phyloP scores from a whole-genome alignment of 2,888 invertebrate genomes.

The Hypsopygia costalis region DNA sequence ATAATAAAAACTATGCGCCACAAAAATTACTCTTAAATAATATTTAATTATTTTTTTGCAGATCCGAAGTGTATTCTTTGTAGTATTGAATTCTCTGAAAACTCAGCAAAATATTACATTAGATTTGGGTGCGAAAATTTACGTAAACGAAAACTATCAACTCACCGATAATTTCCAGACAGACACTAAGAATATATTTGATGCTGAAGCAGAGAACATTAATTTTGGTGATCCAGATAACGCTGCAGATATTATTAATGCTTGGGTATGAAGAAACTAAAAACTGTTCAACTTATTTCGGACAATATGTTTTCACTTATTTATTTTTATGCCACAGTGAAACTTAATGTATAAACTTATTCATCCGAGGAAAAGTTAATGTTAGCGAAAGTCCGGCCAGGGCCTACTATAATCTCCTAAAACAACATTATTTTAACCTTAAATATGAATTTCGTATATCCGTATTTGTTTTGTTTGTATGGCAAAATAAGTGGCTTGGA shows the following conservation, averaged over 20 bases:
- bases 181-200: conserved; percentile 21
- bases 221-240: conserved; percentile 26
- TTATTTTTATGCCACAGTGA: no score
- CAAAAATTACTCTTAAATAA: no score
- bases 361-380: no score
- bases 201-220: conserved; percentile 25
- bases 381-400: no score
- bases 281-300: no score
- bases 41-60: conserved; percentile 17
- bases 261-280: conserved; percentile 30
- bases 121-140: conserved; percentile 25
- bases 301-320: no score
- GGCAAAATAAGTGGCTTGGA: no score
- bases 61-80: conserved; percentile 24
- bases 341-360: no score
- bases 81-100: conserved; percentile 15
- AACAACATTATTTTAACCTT: background rate
- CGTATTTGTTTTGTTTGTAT: no score
- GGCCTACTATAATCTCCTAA: background rate
- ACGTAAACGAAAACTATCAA: conserved; percentile 16
- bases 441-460: no score
- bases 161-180: conserved; percentile 19
- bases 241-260: conserved; percentile 36
- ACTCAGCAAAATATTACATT: conserved; percentile 25
- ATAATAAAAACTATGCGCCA: no score